Conservation (phyloP, 2,797 vertebrate genomes). For the Tarsius wallacei region DNA sequence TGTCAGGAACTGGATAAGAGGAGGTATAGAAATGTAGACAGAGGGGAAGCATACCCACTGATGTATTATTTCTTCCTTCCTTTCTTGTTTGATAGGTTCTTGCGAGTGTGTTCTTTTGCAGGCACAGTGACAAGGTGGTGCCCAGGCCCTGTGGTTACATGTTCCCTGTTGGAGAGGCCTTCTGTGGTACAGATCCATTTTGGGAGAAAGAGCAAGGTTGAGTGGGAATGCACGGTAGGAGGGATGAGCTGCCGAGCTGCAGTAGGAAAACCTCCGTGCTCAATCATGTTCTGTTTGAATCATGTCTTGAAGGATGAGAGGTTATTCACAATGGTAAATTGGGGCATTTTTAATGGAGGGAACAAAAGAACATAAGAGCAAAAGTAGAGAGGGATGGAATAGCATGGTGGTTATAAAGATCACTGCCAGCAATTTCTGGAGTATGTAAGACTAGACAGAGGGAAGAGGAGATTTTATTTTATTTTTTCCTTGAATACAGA, state of each 20-base stretch:
- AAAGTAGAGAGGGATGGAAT: not conserved
- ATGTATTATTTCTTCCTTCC: not conserved
- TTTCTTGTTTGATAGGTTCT: not conserved
- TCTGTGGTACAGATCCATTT: not conserved
- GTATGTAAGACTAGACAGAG: not conserved
- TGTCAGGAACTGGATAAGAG: not conserved
- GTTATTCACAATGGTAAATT: not conserved
- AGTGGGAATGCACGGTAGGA: not conserved
- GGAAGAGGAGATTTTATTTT: not conserved
- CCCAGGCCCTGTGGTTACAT: not conserved
- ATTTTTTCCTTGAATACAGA: too few relatives aligned
- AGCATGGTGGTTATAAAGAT: not conserved
- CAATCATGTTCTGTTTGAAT: too few relatives aligned
- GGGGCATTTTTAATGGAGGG: not conserved
- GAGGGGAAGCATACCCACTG: not conserved
- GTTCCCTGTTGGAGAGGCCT: not conserved
- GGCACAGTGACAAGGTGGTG: not conserved
- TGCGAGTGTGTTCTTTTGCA: not conserved
- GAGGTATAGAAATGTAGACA: not conserved
- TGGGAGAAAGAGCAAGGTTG: not conserved
- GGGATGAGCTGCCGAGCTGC: not conserved
- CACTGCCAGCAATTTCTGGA: not conserved
- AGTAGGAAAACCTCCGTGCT: too few relatives aligned
- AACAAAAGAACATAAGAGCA: not conserved
- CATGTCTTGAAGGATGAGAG: not conserved